Conservation (phyloP, 2,888 invertebrate genomes). For the Thymelicus sylvestris region DNA sequence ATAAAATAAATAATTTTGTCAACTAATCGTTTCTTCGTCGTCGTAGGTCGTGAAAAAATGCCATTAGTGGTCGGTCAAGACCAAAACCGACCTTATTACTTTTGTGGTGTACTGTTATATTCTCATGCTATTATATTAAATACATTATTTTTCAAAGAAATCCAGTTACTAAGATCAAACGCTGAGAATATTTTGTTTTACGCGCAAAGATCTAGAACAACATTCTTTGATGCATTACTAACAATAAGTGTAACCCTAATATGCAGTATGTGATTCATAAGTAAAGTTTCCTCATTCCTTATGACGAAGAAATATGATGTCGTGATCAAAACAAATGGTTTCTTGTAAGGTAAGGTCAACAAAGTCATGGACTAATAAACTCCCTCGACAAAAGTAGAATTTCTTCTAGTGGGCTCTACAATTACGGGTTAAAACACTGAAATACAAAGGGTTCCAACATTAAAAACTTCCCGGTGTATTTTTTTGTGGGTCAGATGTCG, state of each 20-base stretch:
- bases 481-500: constrained; percentile 9
- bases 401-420: background rate
- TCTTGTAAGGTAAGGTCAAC: background rate
- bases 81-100: background rate
- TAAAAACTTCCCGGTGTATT: background rate
- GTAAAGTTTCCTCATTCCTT: constrained; percentile 16
- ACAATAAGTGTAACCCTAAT: constrained; percentile 19
- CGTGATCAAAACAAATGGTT: background rate
- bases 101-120: background rate
- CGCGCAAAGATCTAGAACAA: constrained; percentile 10
- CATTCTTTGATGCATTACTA: constrained; percentile 18
- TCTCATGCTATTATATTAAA: background rate
- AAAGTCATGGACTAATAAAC: background rate
- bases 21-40: too few species aligned
- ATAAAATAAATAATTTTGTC: too few species aligned
- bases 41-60: background rate
- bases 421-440: too few species aligned
- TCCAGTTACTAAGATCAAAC: constrained; percentile 2
- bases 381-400: background rate
- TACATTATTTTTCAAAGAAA: background rate
- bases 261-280: constrained; percentile 6
- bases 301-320: background rate
- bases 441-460: too few species aligned
- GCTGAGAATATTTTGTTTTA: background rate
- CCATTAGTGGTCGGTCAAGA: background rate